Conservation (phyloP, 2,797 vertebrate species). For the Ataeniobius toweri region DNA sequence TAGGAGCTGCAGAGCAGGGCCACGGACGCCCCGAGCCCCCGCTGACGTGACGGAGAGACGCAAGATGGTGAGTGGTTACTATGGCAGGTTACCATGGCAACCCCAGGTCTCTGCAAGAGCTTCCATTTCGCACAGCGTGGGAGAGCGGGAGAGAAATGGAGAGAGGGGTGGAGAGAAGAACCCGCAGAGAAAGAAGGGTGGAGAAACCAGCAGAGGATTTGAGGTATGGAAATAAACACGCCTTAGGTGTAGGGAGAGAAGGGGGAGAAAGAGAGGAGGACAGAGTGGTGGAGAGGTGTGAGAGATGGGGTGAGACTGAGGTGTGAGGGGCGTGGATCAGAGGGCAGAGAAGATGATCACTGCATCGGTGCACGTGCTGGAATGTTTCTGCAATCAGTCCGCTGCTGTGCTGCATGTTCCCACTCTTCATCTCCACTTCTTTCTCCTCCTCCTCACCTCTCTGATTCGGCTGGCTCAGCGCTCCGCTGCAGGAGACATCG, state of each 20-base stretch:
- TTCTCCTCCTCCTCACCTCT: constrained; percentile 16
- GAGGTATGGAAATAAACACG: constrained; percentile 60
- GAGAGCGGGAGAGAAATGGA: constrained; percentile 51
- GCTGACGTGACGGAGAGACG: constrained; percentile 64
- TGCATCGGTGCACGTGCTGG: constrained; percentile 9
- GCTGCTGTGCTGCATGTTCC: constrained; percentile 13
- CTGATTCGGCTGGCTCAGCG: constrained; percentile 54
- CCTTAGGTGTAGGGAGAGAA: constrained; percentile 35
- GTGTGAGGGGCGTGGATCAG: constrained; percentile 54
- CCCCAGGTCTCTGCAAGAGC: constrained; percentile 76
- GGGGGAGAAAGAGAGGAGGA: neutral
- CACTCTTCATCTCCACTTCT: constrained; percentile 24
- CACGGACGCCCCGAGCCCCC: constrained; percentile 62
- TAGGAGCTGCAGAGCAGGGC: constrained; percentile 65
- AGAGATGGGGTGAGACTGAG: constrained; percentile 44
- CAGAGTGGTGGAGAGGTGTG: constrained; percentile 22
- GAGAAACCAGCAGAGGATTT: constrained; percentile 63
- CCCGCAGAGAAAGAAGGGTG: constrained; percentile 66
- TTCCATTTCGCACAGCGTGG: constrained; percentile 79
- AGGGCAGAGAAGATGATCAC: constrained; percentile 48
- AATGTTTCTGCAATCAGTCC: constrained; percentile 36
- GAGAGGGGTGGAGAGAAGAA: constrained; percentile 59
- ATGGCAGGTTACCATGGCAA: constrained; percentile 83
- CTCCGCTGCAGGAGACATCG: constrained; percentile 60
- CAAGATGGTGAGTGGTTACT: constrained; percentile 81